Conservation (phyloP, 2,113 vertebrate genomes). For the Etheostoma spectabile region DNA sequence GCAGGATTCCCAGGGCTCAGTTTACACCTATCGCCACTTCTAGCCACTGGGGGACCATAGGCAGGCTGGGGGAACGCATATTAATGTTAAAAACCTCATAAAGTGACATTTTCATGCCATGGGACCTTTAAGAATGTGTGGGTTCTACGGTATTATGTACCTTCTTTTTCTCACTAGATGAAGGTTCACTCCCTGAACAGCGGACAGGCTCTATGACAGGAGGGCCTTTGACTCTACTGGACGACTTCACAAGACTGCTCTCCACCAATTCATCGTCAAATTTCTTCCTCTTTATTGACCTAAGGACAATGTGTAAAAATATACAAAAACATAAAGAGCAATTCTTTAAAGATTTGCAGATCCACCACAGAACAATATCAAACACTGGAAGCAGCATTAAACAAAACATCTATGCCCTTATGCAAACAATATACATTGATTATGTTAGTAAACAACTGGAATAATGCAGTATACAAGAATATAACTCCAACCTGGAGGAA, state of each 20-base stretch:
- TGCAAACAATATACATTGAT: background rate
- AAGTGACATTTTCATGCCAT: too few relatives aligned
- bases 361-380: background rate
- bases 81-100: too few relatives aligned
- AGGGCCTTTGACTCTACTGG: slow-evolving; percentile 91
- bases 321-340: background rate
- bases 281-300: slow-evolving; percentile 97
- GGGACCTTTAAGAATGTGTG: background rate
- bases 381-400: background rate
- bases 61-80: too few relatives aligned
- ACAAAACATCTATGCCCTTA: background rate
- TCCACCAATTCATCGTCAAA: slow-evolving; percentile 98
- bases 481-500: slow-evolving; percentile 89
- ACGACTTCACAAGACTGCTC: slow-evolving; percentile 95
- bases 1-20: too few relatives aligned
- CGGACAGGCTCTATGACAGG: slow-evolving; percentile 90
- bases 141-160: slow-evolving; percentile 65
- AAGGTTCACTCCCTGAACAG: slow-evolving; percentile 87
- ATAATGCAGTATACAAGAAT: background rate
- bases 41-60: too few relatives aligned
- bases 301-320: slow-evolving; percentile 50
- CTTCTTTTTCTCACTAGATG: slow-evolving; percentile 95
- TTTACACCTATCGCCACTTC: too few relatives aligned
- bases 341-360: background rate
- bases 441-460: background rate